Percentiles rank a stretch among this genome's conserved stretches.
Conservation (phyloP, 1,140 invertebrate genomes). For the Brachionus angularis region DNA sequence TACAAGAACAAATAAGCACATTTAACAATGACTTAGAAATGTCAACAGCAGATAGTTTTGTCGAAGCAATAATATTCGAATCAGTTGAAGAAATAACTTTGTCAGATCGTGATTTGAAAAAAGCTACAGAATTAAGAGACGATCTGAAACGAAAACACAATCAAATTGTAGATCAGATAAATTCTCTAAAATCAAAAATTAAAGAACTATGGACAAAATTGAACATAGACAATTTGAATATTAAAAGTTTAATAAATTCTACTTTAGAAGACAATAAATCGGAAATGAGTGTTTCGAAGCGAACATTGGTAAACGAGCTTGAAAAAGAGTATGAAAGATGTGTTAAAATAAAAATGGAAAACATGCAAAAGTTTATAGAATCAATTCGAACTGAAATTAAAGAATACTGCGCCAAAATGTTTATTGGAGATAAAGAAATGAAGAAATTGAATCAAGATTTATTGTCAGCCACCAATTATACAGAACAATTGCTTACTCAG, state of each 20-base stretch:
- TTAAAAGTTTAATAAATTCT: too few relatives aligned
- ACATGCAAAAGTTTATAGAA: constrained; percentile 43
- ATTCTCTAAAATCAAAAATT: constrained; percentile 8
- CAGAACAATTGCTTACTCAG: constrained; percentile 6
- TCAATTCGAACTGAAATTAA: constrained; percentile 6
- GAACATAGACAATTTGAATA: background rate
- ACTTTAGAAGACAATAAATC: background rate
- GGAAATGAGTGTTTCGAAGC: background rate
- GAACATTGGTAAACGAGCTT: background rate
- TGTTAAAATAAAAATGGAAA: constrained; percentile 34
- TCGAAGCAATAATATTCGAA: constrained; percentile 18
- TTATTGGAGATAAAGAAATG: constrained; percentile 18
- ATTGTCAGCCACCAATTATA: background rate
- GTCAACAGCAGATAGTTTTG: constrained; percentile 10
- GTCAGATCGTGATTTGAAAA: background rate
- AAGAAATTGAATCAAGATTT: constrained; percentile 33
- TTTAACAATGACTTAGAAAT: constrained; percentile 2
- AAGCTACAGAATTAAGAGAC: constrained; percentile 10
- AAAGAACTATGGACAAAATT: constrained; percentile 26
- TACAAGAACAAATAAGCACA: background rate
- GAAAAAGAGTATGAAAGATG: constrained; percentile 9
- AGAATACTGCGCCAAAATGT: constrained; percentile 27
- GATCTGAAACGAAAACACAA: constrained; percentile 8
- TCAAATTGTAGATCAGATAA: background rate
- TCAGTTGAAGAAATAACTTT: background rate